Percentiles rank a stretch among this genome's conserved stretches.
Evolutionary conservation across 2,888 invertebrate species (phyloP).

Genomic region (Altica lythri): DNA sequence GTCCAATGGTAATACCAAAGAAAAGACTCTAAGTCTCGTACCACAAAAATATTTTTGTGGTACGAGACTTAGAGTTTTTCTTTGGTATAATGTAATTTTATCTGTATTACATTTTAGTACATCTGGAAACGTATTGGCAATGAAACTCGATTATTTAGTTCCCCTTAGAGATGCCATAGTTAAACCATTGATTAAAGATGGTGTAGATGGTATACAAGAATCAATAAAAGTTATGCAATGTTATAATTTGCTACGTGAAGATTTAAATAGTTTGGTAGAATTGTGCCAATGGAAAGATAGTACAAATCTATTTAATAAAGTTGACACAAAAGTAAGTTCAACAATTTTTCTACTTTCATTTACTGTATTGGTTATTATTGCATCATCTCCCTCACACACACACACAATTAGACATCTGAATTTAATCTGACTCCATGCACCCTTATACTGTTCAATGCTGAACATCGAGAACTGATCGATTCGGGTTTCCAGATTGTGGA

Average conservation of each 20-base stretch:
- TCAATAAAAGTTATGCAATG: slow-evolving; percentile 76
- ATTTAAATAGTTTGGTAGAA: slow-evolving; percentile 87
- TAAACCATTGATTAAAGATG: slow-evolving; percentile 73
- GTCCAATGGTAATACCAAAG: too few relatives aligned
- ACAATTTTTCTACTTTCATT: not conserved
- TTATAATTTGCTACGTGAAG: slow-evolving; percentile 89
- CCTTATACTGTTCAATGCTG: too few relatives aligned
- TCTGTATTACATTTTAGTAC: too few relatives aligned
- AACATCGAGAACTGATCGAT: too few relatives aligned
- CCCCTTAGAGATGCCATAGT: slow-evolving; percentile 76
- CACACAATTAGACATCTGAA: too few relatives aligned
- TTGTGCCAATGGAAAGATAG: slow-evolving; percentile 82
- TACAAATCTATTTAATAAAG: slow-evolving; percentile 73
- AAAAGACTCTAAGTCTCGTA: too few relatives aligned
- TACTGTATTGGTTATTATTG: not conserved
- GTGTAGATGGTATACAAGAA: slow-evolving; percentile 71
- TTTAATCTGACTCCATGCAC: too few relatives aligned
- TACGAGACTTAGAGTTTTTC: too few relatives aligned
- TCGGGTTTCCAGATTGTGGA: too few relatives aligned
- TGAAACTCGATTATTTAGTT: slow-evolving; percentile 88
- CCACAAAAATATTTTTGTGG: too few relatives aligned
- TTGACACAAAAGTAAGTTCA: slow-evolving; percentile 68
- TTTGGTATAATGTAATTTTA: too few relatives aligned
- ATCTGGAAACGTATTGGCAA: slow-evolving; percentile 78
- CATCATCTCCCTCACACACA: too few relatives aligned